These are phyloP conservation scores for Tethea ocularis DNA, from an alignment of 2,888 invertebrate genomes.

Conservation along the genomic window DNA sequence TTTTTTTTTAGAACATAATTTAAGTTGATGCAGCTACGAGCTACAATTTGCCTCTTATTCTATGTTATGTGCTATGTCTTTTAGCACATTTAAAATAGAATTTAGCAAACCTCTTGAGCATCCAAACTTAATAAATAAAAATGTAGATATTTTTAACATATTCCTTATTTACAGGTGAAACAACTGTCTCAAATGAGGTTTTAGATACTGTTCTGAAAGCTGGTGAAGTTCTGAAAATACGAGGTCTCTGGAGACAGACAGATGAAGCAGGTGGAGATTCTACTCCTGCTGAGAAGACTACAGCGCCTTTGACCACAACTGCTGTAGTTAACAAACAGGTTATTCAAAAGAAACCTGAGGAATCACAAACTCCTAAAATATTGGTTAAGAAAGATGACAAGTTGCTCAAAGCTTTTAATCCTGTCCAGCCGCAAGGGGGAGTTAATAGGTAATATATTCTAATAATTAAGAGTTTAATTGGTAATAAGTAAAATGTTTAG, in stretches of 20 bases:
- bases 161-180: slow-evolving; percentile 82
- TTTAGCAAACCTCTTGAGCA: no score
- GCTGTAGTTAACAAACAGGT: slow-evolving; percentile 57
- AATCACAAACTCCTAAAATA: slow-evolving; percentile 58
- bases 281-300: slow-evolving; percentile 56
- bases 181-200: slow-evolving; percentile 93
- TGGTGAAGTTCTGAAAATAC: slow-evolving; percentile 91
- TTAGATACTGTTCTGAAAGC: slow-evolving; percentile 91
- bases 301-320: slow-evolving; percentile 35
- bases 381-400: slow-evolving; percentile 80
- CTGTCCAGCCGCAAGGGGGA: slow-evolving; percentile 56
- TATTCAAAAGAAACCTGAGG: slow-evolving; percentile 60
- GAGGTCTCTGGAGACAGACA: slow-evolving; percentile 90
- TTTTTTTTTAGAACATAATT: background rate
- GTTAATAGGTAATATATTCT: slow-evolving; percentile 59
- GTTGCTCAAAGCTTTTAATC: slow-evolving; percentile 68
- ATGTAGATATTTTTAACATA: no score
- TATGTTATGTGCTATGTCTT: no score
- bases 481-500: background rate
- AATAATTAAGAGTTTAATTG: no score
- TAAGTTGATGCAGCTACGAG: background rate
- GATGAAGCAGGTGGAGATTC: slow-evolving; percentile 72
- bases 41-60: background rate
- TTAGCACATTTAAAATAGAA: no score
- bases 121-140: no score